Conservation (phyloP, 2,888 invertebrate species). For the Diogma glabrata region DNA sequence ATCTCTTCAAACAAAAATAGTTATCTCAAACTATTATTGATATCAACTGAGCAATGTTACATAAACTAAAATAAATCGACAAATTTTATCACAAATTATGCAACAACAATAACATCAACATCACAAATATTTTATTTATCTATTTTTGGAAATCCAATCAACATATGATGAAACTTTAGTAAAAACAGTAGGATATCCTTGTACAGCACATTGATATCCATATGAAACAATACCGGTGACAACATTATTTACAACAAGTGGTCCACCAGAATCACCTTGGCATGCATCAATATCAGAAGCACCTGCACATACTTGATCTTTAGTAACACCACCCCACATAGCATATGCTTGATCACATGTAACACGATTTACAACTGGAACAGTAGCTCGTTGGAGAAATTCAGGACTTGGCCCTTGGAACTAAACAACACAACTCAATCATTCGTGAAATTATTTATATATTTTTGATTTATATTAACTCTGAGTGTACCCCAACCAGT, state of each 20-base stretch:
- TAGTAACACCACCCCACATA: not conserved
- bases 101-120: no score
- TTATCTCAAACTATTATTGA: no score
- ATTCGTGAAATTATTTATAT: not conserved
- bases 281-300: not conserved
- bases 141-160: constrained; percentile 1
- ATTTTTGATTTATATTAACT: not conserved
- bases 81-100: no score
- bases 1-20: no score
- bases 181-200: not conserved
- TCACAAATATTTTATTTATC: no score
- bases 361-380: constrained; percentile 1
- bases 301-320: not conserved
- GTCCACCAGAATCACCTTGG: constrained; percentile 8
- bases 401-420: not conserved
- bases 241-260: not conserved
- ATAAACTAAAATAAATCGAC: no score
- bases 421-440: not conserved
- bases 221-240: not conserved
- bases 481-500: not conserved
- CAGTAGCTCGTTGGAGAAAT: not conserved
- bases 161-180: not conserved
- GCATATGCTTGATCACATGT: not conserved
- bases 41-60: no score
- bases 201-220: not conserved